Base-by-base conservation (phyloP, 2,888 invertebrate species). In the Catotricha subobsoleta region DNA sequence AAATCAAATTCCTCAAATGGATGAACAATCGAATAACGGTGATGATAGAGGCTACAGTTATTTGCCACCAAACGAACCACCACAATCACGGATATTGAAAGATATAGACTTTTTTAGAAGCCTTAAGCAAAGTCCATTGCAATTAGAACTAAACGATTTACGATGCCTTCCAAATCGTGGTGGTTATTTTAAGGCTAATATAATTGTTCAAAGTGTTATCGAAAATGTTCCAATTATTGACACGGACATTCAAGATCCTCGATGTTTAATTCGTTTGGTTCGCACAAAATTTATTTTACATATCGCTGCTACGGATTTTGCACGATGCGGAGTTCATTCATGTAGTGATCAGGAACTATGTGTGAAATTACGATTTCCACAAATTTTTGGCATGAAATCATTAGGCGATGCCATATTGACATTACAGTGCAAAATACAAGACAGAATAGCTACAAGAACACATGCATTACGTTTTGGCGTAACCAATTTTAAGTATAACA, bases 351-450 rank as follows among this genome's bases (percentile, higher is more conserved):
- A 48, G 23, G 66, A 67, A 50, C 61, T 71, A 48, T 73, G 73
- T 46, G 51, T 71, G n/a, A 59, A 62, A 4, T 31, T 73, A 5
- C 56, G 72, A 34, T 67, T 72, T 52, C 71, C 72, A 0, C 58
- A 65, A 1, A 64, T 73, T 9, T 50, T 60, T 19, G 71, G 69
- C 5, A 54, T 73, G 44, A 64, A 63, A 51, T 58, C 72, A 7
- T 64, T 62, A 2, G 64, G 64, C 21, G 73, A 73, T 50, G 52
- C 59, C 1, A 57, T 66, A 30, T 52, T 72, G 16, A 69, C 67
- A 4, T 52, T 73, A 34, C 67, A 69, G 48, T 73, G 73, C 49
- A 65, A 64, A 43, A 60, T 66, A 0, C 71, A 71, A 49, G 68
- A 69, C 33, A 61, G 62, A 34, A 60, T 68, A 13, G 67, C 64